Conservation (phyloP, 2,113 vertebrate species). For the Setophaga petechia region DNA sequence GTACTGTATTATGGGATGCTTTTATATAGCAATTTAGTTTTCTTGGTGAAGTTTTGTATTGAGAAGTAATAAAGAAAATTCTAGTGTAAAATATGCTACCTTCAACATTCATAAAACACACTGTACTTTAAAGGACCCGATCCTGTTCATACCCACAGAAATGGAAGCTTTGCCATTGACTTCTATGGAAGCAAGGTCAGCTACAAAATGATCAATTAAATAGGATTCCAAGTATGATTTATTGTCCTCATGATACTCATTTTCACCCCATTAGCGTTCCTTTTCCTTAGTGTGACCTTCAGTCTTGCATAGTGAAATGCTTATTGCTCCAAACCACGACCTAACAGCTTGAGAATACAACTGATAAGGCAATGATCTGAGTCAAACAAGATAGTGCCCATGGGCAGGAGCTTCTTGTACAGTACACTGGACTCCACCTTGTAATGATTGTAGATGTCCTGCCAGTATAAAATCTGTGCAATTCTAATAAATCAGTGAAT, state of each 20-base stretch:
- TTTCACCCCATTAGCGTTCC: conserved; percentile 44
- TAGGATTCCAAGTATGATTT: conserved; percentile 46
- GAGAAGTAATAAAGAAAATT: conserved; percentile 23
- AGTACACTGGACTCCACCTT: background rate
- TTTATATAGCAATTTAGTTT: background rate
- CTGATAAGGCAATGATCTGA: background rate
- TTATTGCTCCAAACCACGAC: background rate
- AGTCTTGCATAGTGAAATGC: conserved; percentile 29
- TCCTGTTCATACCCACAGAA: background rate
- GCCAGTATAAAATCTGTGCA: background rate
- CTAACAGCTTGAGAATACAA: background rate
- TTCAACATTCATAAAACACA: background rate
- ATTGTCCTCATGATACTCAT: conserved; percentile 11
- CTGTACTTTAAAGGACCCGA: background rate
- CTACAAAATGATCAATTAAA: conserved; percentile 27
- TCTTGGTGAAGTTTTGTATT: background rate
- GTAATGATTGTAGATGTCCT: background rate
- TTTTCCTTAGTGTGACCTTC: conserved; percentile 40
- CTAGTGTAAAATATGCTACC: background rate
- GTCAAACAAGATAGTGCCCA: background rate
- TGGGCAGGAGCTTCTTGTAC: background rate
- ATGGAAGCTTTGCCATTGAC: background rate
- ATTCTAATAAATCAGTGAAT: background rate
- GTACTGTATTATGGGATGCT: background rate
- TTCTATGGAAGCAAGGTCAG: background rate